Evolutionary conservation across 2,888 invertebrate species (phyloP), one percentile per base, ranked within the genome.

Genomic region (Clunio marinus): DNA sequence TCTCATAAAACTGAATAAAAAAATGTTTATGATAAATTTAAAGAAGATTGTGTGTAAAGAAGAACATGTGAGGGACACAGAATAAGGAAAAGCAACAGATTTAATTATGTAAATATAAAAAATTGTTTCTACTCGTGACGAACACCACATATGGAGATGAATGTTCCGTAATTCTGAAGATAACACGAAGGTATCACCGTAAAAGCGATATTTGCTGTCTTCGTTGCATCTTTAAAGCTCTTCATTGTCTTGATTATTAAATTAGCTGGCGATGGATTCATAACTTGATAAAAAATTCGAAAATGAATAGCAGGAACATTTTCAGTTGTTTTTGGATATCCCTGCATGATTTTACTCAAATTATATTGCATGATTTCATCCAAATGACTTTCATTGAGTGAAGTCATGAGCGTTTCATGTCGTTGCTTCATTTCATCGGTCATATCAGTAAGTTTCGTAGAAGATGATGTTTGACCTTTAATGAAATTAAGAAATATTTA

Each of bases 141-240:
- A 72, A 92, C 84, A 20, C 91, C 92, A 79, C 88, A 88, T 77
- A 93, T 85, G 71, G 92, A 91, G 73, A 93, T 83, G 81, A 90
- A 89, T 74, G 90, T 90, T 81, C 86, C 86, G 72, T 87, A 87
- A 80, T 88, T 88, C 80, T 91, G 89, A 74, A 93, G 83, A 76
- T 88, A 87, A 72, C 85, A 83, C 71, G 91, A 91, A 65, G 93
- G 93, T 79, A 92, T 83, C 70, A 88, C 83, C 13, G 89, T 90
- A 73, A 86, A 86, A 69, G 88, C 87, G 72, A 89, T 82, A 63
- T 80, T 78, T 75, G 77, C 73, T 77, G 81, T 73, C 75, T 81
- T 81, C 77, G 82, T 75, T 75, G 84, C 82, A 51, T 74, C 72
- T 32, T 78, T 77, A 71, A 80, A 77, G 69, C 80, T 77, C 68